Base-by-base conservation (phyloP, 2,888 invertebrate species). In the Girardia tigrina region DNA sequence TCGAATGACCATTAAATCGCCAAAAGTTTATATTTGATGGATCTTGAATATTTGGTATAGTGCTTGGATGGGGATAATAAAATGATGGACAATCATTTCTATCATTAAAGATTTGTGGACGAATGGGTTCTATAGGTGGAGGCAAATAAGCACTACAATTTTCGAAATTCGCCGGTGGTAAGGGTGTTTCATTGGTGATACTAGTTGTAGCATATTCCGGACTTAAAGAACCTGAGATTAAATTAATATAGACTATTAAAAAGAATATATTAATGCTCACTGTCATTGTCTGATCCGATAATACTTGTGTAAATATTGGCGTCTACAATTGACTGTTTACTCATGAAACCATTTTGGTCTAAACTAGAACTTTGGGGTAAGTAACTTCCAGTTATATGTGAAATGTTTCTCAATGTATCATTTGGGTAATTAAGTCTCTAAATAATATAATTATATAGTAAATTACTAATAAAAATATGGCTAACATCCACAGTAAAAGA, bases 241-340 rank as follows among this genome's bases (percentile, higher is more conserved):
- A n/a, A n/a, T n/a, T n/a, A n/a, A n/a, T n/a, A n/a, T n/a, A n/a
- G n/a, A n/a, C n/a, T n/a, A n/a, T n/a, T 56, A 2, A 12, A 6
- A n/a, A 56, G 12, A 56, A 56, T 6, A 56, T 56, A 12, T 4
- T 4, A 56, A 8, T n/a, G n/a, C n/a, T 56, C 23, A 56, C 56
- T 56, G n/a, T 56, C 56, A 56, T 56, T 56, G n/a, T 56, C 56
- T 8, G 56, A 56, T 20, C 56, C 23, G n/a, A n/a, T 23, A 56
- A 56, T 56, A 56, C 56, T 56, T 56, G 56, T 56, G 56, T 56
- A 56, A 56, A 56, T 56, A 56, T 56, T 56, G 56, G 56, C 23
- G 4, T 56, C 56, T 20, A 23, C 20, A 56, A 56, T n/a, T 20
- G n/a, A 56, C 23, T 56, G 56, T 56, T 56, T 56, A 23, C 56